These are phyloP conservation scores for Argentina silus DNA, from an alignment of 2,797 vertebrate genomes.

Conservation along the genomic window DNA sequence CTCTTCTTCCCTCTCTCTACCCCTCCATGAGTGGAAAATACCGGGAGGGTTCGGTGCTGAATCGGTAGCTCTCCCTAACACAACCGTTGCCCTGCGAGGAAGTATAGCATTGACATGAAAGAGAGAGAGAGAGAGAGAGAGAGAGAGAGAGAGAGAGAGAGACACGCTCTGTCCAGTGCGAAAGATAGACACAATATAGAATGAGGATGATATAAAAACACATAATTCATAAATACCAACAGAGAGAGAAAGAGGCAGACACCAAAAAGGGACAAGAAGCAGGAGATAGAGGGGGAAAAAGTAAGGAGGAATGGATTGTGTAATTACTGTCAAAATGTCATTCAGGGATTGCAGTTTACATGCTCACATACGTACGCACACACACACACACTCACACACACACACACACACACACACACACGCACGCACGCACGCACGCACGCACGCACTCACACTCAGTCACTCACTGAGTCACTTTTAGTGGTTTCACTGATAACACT, in stretches of 20 bases:
- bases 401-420: too few relatives aligned
- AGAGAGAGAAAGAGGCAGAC: background rate
- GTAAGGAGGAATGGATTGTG: background rate
- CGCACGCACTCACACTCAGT: background rate
- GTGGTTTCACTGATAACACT: background rate
- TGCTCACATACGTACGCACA: background rate
- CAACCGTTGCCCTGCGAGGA: background rate
- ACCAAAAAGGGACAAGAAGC: background rate
- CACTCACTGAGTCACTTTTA: background rate
- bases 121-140: background rate
- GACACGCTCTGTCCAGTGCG: background rate
- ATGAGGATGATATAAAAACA: background rate
- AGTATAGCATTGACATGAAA: background rate
- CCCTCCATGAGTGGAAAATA: constrained; percentile 7
- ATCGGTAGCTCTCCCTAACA: background rate
- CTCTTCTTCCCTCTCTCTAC: constrained; percentile 3
- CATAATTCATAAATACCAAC: background rate
- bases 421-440: background rate
- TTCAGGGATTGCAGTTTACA: background rate
- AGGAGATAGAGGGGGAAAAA: background rate
- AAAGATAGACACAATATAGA: background rate
- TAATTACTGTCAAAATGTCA: background rate
- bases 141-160: background rate
- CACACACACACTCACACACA: background rate
- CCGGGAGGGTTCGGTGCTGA: background rate